Evolutionary conservation across 2,797 vertebrate genomes (phyloP).

Genomic region (Anguilla megastoma): DNA sequence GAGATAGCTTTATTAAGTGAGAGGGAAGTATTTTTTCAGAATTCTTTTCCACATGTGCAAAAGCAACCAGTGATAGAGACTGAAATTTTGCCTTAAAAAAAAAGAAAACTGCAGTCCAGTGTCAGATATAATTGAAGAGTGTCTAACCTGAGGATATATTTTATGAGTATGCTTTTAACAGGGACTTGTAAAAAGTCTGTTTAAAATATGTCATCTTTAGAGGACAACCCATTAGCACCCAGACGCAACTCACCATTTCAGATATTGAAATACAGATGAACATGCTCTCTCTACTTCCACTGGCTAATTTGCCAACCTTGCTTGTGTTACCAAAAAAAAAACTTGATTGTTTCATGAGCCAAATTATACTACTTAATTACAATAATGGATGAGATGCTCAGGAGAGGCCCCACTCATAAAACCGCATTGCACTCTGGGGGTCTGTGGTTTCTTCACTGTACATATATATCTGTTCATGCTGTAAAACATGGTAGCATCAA

Average conservation of each 20-base stretch:
- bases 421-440: constrained; percentile 30
- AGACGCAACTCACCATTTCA: constrained; percentile 8
- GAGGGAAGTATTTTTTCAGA: too few relatives aligned
- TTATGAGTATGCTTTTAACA: constrained; percentile 29
- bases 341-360: constrained; percentile 41
- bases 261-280: constrained; percentile 10
- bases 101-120: neutral
- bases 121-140: neutral
- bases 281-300: neutral
- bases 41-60: too few relatives aligned
- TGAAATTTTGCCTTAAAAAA: neutral
- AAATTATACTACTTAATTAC: constrained; percentile 50
- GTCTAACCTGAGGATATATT: neutral
- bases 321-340: constrained; percentile 33
- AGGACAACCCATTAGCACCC: constrained; percentile 31
- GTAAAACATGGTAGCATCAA: constrained; percentile 22
- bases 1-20: too few relatives aligned
- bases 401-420: constrained; percentile 40
- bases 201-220: constrained; percentile 27
- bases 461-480: constrained; percentile 49
- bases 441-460: constrained; percentile 26
- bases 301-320: neutral
- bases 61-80: neutral
- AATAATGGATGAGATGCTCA: constrained; percentile 30
- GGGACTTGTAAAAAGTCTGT: constrained; percentile 34